Percentiles rank a stretch among this genome's conserved stretches.
phyloP scores from a whole-genome alignment of 2,888 invertebrate genomes.

The Dolomedes plantarius region DNA sequence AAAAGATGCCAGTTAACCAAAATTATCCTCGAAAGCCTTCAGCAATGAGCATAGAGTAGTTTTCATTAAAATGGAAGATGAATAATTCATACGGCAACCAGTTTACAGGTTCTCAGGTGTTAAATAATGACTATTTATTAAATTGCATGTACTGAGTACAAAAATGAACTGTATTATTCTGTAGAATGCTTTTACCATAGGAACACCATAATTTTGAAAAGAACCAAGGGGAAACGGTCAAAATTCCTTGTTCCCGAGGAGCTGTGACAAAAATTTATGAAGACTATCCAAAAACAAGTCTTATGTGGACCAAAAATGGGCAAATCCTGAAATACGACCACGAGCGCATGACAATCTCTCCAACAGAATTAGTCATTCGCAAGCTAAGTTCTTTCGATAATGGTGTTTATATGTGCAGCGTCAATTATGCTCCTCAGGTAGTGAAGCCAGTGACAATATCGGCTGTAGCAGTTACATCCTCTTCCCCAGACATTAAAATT shows the following conservation, averaged over 20 bases:
- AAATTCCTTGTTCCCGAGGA: slow-evolving; percentile 17
- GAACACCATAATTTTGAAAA: slow-evolving; percentile 29
- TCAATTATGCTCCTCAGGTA: slow-evolving; percentile 36
- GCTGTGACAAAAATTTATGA: slow-evolving; percentile 4
- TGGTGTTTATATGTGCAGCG: slow-evolving; percentile 55
- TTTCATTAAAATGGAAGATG: too few species aligned
- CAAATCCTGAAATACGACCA: slow-evolving; percentile 22
- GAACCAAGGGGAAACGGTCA: slow-evolving; percentile 2
- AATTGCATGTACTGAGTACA: too few species aligned
- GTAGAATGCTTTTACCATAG: too few species aligned
- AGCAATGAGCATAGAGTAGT: too few species aligned
- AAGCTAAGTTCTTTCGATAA: slow-evolving; percentile 21
- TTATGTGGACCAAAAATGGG: slow-evolving; percentile 58
- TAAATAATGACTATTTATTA: too few species aligned
- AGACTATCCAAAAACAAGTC: slow-evolving; percentile 35
- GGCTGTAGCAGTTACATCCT: slow-evolving; percentile 13
- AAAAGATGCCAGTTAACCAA: too few species aligned
- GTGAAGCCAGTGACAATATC: slow-evolving; percentile 28
- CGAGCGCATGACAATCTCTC: slow-evolving; percentile 23
- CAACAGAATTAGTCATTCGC: slow-evolving; percentile 4
- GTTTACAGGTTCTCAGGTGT: too few species aligned
- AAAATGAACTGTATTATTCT: too few species aligned
- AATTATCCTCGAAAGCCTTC: too few species aligned
- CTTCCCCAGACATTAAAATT: neutral
- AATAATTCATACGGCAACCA: too few species aligned